phyloP scores from a whole-genome alignment of 2,888 invertebrate genomes.

The Amphiduros pacificus region DNA sequence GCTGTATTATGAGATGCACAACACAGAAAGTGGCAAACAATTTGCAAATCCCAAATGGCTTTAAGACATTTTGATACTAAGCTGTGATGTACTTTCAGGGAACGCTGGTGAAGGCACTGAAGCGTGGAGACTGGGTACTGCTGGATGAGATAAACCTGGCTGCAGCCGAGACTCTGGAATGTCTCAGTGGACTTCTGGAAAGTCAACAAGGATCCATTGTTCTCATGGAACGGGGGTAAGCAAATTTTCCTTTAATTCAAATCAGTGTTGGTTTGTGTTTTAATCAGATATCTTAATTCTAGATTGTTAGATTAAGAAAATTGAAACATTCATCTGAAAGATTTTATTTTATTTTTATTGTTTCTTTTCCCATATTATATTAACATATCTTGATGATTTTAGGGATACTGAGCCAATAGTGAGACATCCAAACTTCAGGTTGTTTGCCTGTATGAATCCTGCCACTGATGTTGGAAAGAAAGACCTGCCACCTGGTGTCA shows the following conservation, averaged over 20 bases:
- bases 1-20: too few relatives aligned
- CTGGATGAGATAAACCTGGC: slow-evolving; percentile 98
- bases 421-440: slow-evolving; percentile 82
- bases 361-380: too few relatives aligned
- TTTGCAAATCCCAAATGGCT: too few relatives aligned
- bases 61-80: background rate
- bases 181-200: slow-evolving; percentile 87
- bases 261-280: too few relatives aligned
- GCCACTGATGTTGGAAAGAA: slow-evolving; percentile 98
- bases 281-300: too few relatives aligned
- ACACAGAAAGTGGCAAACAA: too few relatives aligned
- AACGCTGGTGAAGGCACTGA: slow-evolving; percentile 84
- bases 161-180: slow-evolving; percentile 92
- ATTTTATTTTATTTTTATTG: too few relatives aligned
- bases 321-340: too few relatives aligned
- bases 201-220: slow-evolving; percentile 78
- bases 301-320: too few relatives aligned
- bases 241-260: too few relatives aligned
- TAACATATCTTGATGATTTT: too few relatives aligned
- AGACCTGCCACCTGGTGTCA: slow-evolving; percentile 86
- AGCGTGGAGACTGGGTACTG: slow-evolving; percentile 89
- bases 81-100: slow-evolving; percentile 63
- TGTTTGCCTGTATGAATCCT: slow-evolving; percentile 99
- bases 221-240: slow-evolving; percentile 79
- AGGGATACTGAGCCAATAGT: slow-evolving; percentile 77